These are phyloP conservation scores for Synanthedon myopaeformis DNA, from an alignment of 2,888 invertebrate species.

Conservation along the genomic window DNA sequence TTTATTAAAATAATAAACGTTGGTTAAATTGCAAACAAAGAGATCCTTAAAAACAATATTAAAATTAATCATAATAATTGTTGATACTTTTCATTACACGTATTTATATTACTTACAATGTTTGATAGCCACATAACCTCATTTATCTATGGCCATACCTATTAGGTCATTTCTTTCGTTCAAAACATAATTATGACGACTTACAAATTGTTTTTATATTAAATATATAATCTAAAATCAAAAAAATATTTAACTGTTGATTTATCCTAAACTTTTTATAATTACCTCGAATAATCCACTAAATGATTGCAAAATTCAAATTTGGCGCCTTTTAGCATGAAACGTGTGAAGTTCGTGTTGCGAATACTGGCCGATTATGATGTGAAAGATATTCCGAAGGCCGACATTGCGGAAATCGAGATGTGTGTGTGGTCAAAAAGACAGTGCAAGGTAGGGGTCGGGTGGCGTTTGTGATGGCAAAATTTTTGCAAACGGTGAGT, in stretches of 20 bases:
- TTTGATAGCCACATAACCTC: too few relatives aligned
- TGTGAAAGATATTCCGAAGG: conserved; percentile 76
- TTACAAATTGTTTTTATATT: too few relatives aligned
- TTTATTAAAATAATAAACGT: background rate
- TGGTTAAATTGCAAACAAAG: too few relatives aligned
- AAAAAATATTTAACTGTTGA: background rate
- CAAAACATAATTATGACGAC: too few relatives aligned
- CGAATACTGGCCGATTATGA: conserved; percentile 73
- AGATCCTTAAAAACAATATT: too few relatives aligned
- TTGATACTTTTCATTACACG: too few relatives aligned
- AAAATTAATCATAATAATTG: too few relatives aligned
- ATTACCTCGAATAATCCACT: background rate
- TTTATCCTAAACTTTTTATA: background rate
- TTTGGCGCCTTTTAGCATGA: conserved; percentile 53
- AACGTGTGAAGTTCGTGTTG: conserved; percentile 70
- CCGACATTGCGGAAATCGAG: conserved; percentile 73
- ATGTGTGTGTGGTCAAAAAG: conserved; percentile 74
- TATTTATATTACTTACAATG: too few relatives aligned
- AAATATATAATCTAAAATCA: too few relatives aligned
- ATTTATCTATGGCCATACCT: too few relatives aligned
- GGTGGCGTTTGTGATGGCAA: conserved; percentile 84
- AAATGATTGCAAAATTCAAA: conserved; percentile 44
- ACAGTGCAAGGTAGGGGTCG: conserved; percentile 82
- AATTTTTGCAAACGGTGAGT: conserved; percentile 83
- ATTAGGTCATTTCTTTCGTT: too few relatives aligned